Evolutionary conservation across 2,888 invertebrate species (phyloP).

Genomic region (Mystacides longicornis): DNA sequence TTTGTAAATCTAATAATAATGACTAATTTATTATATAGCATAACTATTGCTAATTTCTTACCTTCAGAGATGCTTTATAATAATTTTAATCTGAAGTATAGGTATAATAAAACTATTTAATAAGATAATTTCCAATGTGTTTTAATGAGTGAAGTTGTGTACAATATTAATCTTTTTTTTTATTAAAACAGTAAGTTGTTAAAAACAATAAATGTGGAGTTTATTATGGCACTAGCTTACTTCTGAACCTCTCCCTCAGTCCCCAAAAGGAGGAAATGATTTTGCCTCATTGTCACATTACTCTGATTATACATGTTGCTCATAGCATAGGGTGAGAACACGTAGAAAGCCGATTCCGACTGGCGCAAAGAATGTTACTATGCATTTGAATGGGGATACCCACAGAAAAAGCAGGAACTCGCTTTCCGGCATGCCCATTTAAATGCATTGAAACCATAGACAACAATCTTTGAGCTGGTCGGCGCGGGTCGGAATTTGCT

Average conservation of each 20-base stretch:
- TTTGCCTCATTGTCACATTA: not conserved
- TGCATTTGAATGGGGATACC: too few species aligned
- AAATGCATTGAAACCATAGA: too few species aligned
- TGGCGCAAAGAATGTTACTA: too few species aligned
- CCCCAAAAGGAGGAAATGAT: not conserved
- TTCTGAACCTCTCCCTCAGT: not conserved
- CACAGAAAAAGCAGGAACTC: too few species aligned
- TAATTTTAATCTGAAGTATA: not conserved
- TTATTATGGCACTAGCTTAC: not conserved
- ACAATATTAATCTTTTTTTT: not conserved
- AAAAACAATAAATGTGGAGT: not conserved
- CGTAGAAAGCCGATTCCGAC: too few species aligned
- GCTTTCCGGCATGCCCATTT: too few species aligned
- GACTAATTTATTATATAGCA: not conserved
- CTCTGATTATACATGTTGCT: not conserved
- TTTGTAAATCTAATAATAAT: not conserved
- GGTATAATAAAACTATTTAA: not conserved
- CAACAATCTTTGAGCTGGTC: too few species aligned
- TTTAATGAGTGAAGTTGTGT: not conserved
- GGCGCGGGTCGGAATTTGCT: too few species aligned
- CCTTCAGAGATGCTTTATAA: not conserved
- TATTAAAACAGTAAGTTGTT: not conserved
- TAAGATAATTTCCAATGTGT: not conserved
- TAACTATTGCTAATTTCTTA: not conserved
- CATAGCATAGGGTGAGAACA: too few species aligned